Base-by-base conservation (phyloP, 2,797 vertebrate genomes). In the Lagodon rhomboides region DNA sequence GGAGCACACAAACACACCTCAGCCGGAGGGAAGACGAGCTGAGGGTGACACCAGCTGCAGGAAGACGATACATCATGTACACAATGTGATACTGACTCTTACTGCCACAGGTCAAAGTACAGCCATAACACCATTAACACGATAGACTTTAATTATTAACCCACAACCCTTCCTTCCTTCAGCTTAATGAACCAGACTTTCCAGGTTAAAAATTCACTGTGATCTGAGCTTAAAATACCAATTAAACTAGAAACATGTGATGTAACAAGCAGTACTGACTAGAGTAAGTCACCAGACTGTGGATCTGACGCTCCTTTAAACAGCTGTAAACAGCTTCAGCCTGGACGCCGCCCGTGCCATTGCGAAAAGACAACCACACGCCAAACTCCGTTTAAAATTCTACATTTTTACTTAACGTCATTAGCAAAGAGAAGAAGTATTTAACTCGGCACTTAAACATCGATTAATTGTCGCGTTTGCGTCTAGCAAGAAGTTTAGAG, bases 1-100 rank as follows among this genome's bases (percentile, higher is more conserved):
- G 15, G 27, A 71, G 25, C 68, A 61, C 27, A 51, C 34, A 60
- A 23, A 79, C 73, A 79, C 69, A 73, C 71, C 85, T 58, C 12
- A 51, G 12, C 73, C 67, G 27, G 12, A 54, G 73, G 77, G 16
- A 3, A 46, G 41, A 25, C 1, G 17, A 38, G 47, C 38, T 15
- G 70, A 23, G 44, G 53, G 58, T 4, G 60, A 59, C 43, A 58
- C 23, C 60, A 11, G 3, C 50, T 41, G 60, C 10, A 58, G 68
- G 63, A 75, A 73, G 68, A 60, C 16, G 30, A 73, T 8, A 23
- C 49, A 16, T n/a, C 41, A 23, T 25, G 46, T n/a, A 41, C n/a
- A 23, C 23, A 20, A 50, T 5, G 49, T 55, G 59, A 72, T 11
- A 16, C 34, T 41, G 71, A 30, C 1, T 7, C 12, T 38, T 16